phyloP scores from a whole-genome alignment of 1,140 invertebrate species.

The Copidosoma floridanum region DNA sequence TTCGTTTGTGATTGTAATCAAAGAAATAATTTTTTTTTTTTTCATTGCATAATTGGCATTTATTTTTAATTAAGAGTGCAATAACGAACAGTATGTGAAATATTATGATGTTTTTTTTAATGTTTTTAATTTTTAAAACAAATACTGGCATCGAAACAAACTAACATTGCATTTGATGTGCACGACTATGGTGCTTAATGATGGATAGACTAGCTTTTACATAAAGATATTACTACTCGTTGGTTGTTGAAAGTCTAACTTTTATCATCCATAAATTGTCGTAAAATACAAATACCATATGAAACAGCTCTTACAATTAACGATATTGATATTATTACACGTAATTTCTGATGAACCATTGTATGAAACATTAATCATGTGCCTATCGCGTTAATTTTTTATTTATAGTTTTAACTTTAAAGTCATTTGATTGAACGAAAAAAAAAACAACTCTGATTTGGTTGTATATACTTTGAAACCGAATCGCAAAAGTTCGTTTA shows the following conservation, averaged over 20 bases:
- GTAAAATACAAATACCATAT: constrained; percentile 3
- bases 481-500: constrained; percentile 8
- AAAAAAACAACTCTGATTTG: neutral
- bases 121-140: neutral
- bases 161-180: constrained; percentile 8
- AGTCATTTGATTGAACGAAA: constrained; percentile 9
- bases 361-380: neutral
- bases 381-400: neutral
- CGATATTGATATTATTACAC: constrained; percentile 20
- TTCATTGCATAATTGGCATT: neutral
- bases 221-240: constrained; percentile 17
- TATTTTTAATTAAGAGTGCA: neutral
- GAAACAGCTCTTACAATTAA: constrained; percentile 5
- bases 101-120: neutral
- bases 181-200: constrained; percentile 19
- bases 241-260: constrained; percentile 18
- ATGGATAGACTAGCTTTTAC: neutral
- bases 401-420: constrained; percentile 4
- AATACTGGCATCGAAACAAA: no score
- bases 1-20: neutral
- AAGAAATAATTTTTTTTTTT: neutral
- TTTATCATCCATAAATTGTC: neutral
- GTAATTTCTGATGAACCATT: no score
- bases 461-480: neutral
- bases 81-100: constrained; percentile 1